phyloP scores from a whole-genome alignment of 2,113 vertebrate species.

The Callipepla squamata region DNA sequence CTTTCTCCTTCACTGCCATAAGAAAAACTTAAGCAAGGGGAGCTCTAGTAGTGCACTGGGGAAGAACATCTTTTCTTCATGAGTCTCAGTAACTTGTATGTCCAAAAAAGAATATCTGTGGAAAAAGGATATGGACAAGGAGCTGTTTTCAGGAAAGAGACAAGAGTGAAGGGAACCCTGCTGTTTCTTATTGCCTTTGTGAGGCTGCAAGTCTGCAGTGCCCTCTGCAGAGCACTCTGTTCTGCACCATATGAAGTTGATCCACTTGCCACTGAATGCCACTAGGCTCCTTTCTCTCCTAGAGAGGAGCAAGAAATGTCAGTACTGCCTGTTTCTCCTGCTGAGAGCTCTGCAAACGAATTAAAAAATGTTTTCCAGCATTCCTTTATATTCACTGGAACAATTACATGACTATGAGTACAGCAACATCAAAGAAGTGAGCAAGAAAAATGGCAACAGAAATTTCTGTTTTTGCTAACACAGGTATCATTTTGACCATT shows the following conservation, averaged over 20 bases:
- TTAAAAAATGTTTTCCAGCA: background rate
- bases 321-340: background rate
- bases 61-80: background rate
- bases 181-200: background rate
- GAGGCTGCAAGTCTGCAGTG: background rate
- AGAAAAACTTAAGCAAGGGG: background rate
- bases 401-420: background rate
- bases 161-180: background rate
- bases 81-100: background rate
- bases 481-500: background rate
- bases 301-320: background rate
- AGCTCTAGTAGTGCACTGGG: background rate
- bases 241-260: accelerated
- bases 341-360: background rate
- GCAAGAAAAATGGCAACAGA: background rate
- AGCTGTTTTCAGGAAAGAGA: background rate
- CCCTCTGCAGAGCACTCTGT: background rate
- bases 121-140: background rate
- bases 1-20: background rate
- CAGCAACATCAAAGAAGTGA: background rate
- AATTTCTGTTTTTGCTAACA: background rate
- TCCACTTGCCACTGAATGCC: background rate
- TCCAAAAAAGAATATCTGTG: background rate
- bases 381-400: background rate
- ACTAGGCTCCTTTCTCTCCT: background rate